Evolutionary conservation across 2,888 invertebrate genomes (phyloP).

Genomic region (Protodeltote pygarga): DNA sequence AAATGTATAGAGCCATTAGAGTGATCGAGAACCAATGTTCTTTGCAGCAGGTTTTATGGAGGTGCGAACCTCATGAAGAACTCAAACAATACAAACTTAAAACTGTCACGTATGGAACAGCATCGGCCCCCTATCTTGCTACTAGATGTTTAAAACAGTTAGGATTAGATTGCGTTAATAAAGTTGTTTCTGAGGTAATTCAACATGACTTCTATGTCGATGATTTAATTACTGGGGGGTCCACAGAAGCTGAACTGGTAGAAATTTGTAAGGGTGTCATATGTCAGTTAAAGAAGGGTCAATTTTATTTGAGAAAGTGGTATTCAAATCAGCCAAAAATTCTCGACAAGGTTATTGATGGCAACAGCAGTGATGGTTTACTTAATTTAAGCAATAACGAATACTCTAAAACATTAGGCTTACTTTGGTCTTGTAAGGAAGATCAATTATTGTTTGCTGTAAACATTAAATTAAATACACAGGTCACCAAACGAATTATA

Average conservation of each 20-base stretch:
- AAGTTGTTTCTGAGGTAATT: conserved; percentile 30
- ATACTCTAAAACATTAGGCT: conserved; percentile 31
- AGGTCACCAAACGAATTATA: conserved; percentile 21
- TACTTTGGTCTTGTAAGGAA: conserved; percentile 24
- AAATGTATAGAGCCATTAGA: conserved; percentile 3
- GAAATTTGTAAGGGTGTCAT: no score
- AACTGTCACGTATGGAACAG: conserved; percentile 35
- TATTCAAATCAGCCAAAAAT: no score
- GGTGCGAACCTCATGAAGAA: conserved; percentile 12
- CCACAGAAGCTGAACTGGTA: no score
- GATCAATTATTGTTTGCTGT: conserved; percentile 21
- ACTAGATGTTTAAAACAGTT: conserved; percentile 38
- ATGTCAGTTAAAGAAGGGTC: conserved; percentile 33
- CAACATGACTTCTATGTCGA: conserved; percentile 45
- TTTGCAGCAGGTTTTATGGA: conserved; percentile 11
- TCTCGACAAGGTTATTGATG: no score
- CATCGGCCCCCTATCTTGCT: conserved; percentile 39
- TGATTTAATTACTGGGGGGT: conserved; percentile 42
- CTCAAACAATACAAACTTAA: conserved; percentile 29
- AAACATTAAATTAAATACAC: conserved; percentile 6
- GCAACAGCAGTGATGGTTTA: no score
- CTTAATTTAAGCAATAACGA: no score
- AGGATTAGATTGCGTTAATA: conserved; percentile 10
- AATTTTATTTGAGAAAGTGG: no score
- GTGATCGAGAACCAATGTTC: not conserved